Evolutionary conservation across 2,113 vertebrate species (phyloP).

Genomic region (Empidonax alnorum): DNA sequence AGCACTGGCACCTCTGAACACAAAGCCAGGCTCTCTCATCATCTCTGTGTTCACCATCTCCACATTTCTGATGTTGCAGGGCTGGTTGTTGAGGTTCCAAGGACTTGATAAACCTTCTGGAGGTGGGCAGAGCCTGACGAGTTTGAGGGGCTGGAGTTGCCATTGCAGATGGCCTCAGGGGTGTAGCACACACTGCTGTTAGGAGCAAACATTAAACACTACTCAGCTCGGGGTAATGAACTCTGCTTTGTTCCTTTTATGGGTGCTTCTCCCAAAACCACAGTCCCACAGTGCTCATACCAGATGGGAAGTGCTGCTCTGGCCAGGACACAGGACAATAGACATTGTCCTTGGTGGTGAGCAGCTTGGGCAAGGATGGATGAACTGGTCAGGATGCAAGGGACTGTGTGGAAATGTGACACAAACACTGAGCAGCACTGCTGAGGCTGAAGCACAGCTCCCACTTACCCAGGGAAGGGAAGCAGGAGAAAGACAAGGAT

Average conservation of each 20-base stretch:
- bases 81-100: background rate
- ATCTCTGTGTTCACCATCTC: accelerated
- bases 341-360: conserved; percentile 1
- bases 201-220: accelerated
- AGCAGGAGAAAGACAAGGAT: background rate
- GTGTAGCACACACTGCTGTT: background rate
- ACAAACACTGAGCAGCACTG: background rate
- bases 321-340: conserved; percentile 20
- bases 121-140: background rate
- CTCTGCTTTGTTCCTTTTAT: background rate
- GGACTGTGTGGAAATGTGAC: background rate
- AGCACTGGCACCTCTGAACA: background rate
- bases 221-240: background rate
- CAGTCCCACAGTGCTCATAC: background rate
- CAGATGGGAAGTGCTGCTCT: background rate
- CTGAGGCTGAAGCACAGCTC: background rate
- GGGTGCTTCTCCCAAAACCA: conserved; percentile 3
- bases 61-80: background rate
- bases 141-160: background rate
- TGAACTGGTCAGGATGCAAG: background rate
- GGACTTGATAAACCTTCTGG: background rate
- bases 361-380: background rate
- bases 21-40: background rate
- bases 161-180: background rate
- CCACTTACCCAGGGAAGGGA: background rate